phyloP scores from a whole-genome alignment of 2,797 vertebrate genomes.

The Menidia menidia region DNA sequence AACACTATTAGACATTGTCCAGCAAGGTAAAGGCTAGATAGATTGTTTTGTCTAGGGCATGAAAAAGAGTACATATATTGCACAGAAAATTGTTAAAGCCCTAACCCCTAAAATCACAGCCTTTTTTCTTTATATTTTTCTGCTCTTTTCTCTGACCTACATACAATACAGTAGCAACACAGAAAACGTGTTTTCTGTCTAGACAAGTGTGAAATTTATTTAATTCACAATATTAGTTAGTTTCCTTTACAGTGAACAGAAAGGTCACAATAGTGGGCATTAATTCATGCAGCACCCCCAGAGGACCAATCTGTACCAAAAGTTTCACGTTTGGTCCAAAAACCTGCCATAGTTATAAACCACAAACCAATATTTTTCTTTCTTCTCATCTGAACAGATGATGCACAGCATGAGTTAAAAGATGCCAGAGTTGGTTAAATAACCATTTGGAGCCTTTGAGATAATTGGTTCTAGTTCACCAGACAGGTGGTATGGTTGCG shows the following conservation, averaged over 20 bases:
- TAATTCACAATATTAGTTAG: slow-evolving; percentile 33
- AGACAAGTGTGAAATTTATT: slow-evolving; percentile 18
- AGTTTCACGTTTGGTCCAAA: slow-evolving; percentile 37
- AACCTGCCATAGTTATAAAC: slow-evolving; percentile 33
- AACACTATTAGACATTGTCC: slow-evolving; percentile 73
- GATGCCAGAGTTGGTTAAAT: slow-evolving; percentile 58
- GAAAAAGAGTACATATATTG: slow-evolving; percentile 23
- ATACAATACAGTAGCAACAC: slow-evolving; percentile 4
- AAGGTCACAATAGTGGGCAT: slow-evolving; percentile 51
- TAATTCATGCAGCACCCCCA: slow-evolving; percentile 34
- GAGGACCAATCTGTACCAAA: slow-evolving; percentile 26
- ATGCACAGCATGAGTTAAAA: slow-evolving; percentile 57
- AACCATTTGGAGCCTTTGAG: slow-evolving; percentile 16
- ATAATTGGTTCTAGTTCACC: slow-evolving; percentile 45
- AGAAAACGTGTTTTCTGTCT: background rate
- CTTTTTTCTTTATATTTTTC: background rate
- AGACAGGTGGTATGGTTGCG: slow-evolving; percentile 44
- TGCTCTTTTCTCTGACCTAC: slow-evolving; percentile 7
- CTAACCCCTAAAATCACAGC: slow-evolving; percentile 12
- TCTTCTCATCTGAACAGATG: slow-evolving; percentile 44
- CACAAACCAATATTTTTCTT: slow-evolving; percentile 28
- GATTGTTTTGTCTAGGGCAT: slow-evolving; percentile 51
- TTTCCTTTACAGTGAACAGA: slow-evolving; percentile 35
- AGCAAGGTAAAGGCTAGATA: slow-evolving; percentile 54
- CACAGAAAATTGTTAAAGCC: slow-evolving; percentile 18